phyloP scores from a whole-genome alignment of 1,140 invertebrate genomes.

The Micrasema longulum region DNA sequence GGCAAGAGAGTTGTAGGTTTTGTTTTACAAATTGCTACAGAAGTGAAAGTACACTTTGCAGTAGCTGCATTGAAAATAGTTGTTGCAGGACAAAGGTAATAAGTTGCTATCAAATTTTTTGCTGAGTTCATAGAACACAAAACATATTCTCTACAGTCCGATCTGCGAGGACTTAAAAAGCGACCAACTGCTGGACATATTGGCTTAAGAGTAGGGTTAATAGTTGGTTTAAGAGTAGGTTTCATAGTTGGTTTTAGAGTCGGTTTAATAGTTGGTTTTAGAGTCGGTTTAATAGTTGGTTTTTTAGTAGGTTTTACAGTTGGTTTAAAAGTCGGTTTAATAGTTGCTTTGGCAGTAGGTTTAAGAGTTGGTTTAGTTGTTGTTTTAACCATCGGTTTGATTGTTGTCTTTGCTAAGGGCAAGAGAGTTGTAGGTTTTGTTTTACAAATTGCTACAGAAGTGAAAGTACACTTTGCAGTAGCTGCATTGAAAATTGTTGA shows the following conservation, averaged over 20 bases:
- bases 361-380: background rate
- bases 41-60: background rate
- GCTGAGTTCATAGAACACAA: background rate
- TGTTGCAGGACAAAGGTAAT: slow-evolving; percentile 9
- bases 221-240: background rate
- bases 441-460: background rate
- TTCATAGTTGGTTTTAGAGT: slow-evolving; percentile 20
- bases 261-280: slow-evolving; percentile 4
- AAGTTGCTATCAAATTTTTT: background rate
- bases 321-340: background rate
- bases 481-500: background rate
- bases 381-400: slow-evolving; percentile 8
- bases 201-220: background rate
- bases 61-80: slow-evolving; percentile 10
- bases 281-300: slow-evolving; percentile 6
- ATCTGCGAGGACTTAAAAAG: background rate
- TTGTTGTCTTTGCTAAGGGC: background rate
- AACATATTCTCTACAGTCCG: slow-evolving; percentile 6
- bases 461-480: background rate
- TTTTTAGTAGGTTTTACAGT: slow-evolving; percentile 6
- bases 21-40: background rate
- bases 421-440: background rate
- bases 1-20: background rate
- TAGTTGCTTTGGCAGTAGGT: background rate
- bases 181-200: background rate